Evolutionary conservation across 2,797 vertebrate species (phyloP), one percentile per base, ranked within the genome.

Genomic region (Jordanella pulchra): DNA sequence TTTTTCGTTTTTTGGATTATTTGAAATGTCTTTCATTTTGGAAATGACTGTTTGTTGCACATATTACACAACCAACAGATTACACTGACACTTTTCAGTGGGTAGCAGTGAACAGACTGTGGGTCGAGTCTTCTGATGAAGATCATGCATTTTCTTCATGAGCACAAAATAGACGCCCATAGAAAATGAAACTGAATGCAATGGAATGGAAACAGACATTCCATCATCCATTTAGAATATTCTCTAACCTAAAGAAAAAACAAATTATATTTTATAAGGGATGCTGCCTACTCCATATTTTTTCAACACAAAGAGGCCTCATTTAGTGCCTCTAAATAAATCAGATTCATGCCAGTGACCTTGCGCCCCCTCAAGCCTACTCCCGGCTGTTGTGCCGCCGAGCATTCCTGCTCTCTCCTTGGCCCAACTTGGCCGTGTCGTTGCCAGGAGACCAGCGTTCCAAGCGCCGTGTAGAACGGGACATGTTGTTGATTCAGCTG

Each of bases 361-460:
- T 77, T 83, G 78, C 74, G 32, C 79, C 82, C 76, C 72, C 68
- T 68, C 78, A 81, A 89, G 84, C 73, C 79, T 78, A 69, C 77
- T 73, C 67, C 79, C 81, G 74, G 72, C 21, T 23, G 54, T 76
- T 80, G 39, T 51, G 75, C 69, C 67, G 45, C 78, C 54, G 73
- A 88, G 85, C 79, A 35, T 67, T 55, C 80, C 68, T 84, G 55
- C 82, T 75, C 67, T 84, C 78, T 69, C 76, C 86, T 84, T 42
- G 13, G 80, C 78, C 73, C 74, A 75, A 86, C 70, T 50, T 25
- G 83, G 73, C 69, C 75, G 83, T 90, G 89, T 86, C 83, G 93
- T 95, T 95, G 92, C 93, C 90, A 89, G 79, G 93, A 90, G 81
- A 95, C 92, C 64, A 63, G 75, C 84, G 81, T 89, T 82, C 79